Conservation (phyloP, 2,888 invertebrate genomes). For the Crossocerus cetratus region DNA sequence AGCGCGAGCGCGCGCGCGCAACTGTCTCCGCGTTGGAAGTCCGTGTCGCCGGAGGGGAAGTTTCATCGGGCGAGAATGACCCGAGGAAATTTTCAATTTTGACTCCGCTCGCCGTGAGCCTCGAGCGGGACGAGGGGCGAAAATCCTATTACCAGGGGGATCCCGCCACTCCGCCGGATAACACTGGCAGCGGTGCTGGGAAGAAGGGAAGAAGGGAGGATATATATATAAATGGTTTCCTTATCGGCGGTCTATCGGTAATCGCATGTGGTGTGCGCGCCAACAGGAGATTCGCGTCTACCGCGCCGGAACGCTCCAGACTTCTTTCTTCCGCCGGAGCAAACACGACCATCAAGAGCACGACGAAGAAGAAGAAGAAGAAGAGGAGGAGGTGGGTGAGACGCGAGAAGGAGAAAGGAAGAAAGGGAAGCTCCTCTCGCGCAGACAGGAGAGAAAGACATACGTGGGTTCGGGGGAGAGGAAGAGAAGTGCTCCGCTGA, state of each 20-base stretch:
- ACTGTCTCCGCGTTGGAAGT: background rate
- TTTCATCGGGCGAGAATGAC: background rate
- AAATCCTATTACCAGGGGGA: background rate
- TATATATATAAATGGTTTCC: slow-evolving; percentile 1
- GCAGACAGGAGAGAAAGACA: slow-evolving; percentile 3
- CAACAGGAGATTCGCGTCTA: slow-evolving; percentile 16
- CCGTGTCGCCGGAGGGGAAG: background rate
- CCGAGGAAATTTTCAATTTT: slow-evolving; percentile 1
- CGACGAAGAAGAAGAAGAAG: background rate
- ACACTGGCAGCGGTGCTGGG: background rate
- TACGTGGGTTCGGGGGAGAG: background rate
- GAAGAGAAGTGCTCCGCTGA: background rate
- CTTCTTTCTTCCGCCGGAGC: background rate
- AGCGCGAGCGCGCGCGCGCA: too few species aligned
- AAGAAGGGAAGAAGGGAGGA: background rate
- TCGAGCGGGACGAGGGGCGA: background rate
- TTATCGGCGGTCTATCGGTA: slow-evolving; percentile 3
- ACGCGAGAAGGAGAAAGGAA: background rate
- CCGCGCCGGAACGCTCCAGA: slow-evolving; percentile 8
- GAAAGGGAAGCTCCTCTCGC: background rate
- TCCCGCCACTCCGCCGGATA: background rate
- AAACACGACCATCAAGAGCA: background rate
- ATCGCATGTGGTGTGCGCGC: background rate
- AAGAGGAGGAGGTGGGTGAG: background rate
- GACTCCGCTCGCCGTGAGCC: background rate